A percentile compares a stretch with the other conserved stretches of the same genome.
Evolutionary conservation across 2,797 vertebrate species (phyloP).

Genomic region (Cossypha dichroa): DNA sequence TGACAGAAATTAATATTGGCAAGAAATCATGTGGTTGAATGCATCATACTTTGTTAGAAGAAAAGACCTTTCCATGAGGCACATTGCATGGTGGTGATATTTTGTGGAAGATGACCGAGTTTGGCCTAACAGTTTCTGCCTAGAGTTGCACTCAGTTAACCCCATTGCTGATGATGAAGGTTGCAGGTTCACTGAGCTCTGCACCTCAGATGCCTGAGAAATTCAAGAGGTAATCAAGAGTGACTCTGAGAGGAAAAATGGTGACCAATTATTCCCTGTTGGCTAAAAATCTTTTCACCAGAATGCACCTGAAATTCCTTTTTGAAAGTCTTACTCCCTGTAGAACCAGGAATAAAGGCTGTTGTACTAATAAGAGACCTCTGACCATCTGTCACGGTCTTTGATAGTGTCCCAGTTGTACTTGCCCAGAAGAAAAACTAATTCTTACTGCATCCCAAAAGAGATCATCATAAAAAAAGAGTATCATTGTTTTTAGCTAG

Average conservation of each 20-base stretch:
- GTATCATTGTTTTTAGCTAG: background rate
- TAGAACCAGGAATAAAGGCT: background rate
- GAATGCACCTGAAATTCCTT: background rate
- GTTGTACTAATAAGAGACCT: background rate
- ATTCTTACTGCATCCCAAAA: background rate
- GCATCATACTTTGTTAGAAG: background rate
- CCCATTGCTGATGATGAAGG: fast-evolving
- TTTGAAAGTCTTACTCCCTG: background rate
- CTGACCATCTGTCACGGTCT: background rate
- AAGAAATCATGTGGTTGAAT: background rate
- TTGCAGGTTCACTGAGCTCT: background rate
- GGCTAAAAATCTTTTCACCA: background rate
- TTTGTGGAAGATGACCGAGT: background rate
- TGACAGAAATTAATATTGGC: background rate
- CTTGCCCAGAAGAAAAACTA: background rate
- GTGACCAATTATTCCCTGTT: background rate
- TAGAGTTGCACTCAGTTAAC: background rate
- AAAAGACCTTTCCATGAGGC: background rate
- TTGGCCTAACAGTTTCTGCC: background rate
- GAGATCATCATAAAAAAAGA: background rate
- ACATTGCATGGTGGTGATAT: background rate
- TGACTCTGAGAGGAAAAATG: background rate
- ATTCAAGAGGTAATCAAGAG: background rate
- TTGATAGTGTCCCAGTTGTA: background rate
- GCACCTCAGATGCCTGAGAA: background rate